phyloP scores from a whole-genome alignment of 2,797 vertebrate species.

The Bradypus variegatus region DNA sequence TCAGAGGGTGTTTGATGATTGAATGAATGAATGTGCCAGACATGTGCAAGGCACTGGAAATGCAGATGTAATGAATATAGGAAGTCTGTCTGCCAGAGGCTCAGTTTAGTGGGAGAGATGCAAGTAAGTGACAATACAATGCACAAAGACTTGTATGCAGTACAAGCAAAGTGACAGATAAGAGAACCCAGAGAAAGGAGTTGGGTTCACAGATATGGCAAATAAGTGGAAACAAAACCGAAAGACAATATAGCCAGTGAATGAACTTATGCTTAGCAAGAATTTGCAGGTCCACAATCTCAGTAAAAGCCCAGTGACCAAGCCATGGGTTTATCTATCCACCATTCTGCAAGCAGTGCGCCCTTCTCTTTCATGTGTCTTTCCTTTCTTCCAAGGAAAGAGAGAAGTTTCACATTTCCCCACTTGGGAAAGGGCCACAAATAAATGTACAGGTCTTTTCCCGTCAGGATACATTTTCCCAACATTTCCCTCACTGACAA shows the following conservation, averaged over 20 bases:
- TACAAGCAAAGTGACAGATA: no score
- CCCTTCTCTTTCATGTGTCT: neutral
- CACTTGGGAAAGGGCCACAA: neutral
- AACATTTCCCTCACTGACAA: neutral
- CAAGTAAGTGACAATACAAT: neutral
- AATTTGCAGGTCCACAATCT: neutral
- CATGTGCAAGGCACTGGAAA: no score
- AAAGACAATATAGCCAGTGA: neutral
- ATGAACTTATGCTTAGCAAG: neutral
- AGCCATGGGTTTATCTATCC: neutral
- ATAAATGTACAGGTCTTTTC: neutral
- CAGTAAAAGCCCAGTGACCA: neutral
- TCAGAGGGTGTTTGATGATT: fast-evolving
- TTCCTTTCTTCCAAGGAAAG: neutral
- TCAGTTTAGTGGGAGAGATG: neutral
- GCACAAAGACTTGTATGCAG: neutral
- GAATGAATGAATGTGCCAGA: neutral
- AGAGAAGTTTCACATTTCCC: neutral
- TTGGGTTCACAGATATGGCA: neutral
- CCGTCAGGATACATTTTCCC: neutral
- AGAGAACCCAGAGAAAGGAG: neutral
- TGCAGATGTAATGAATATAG: neutral
- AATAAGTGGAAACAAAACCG: neutral
- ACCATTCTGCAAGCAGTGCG: neutral
- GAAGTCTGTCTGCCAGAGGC: neutral